Evolutionary conservation across 2,888 invertebrate species (phyloP).

Genomic region (Seira ritae): DNA sequence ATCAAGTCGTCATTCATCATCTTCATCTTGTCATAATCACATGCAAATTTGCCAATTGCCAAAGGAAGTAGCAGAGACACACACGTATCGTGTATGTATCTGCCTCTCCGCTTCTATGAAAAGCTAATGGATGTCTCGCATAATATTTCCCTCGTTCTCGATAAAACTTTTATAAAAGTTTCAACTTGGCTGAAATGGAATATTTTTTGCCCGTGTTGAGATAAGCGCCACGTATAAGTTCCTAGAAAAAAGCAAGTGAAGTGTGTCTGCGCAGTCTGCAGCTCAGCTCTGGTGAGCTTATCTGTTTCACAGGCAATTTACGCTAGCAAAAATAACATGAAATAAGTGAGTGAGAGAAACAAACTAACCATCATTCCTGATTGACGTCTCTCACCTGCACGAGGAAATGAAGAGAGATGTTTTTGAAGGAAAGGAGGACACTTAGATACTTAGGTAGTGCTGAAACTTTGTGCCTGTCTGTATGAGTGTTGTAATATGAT

Average conservation of each 20-base stretch:
- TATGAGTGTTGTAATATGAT: too few relatives aligned
- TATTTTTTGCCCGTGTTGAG: not conserved
- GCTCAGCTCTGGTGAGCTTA: not conserved
- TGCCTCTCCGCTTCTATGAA: not conserved
- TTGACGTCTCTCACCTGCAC: constrained; percentile 47
- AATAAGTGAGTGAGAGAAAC: not conserved
- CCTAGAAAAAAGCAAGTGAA: constrained; percentile 7
- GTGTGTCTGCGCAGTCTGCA: not conserved
- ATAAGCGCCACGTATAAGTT: not conserved
- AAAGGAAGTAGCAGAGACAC: not conserved
- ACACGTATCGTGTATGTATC: not conserved
- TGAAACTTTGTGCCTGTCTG: too few relatives aligned
- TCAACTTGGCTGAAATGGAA: constrained; percentile 4
- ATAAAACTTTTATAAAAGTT: not conserved
- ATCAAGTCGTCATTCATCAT: constrained; percentile 26
- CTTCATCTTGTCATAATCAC: constrained; percentile 11
- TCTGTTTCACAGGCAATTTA: constrained; percentile 40
- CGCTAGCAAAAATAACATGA: constrained; percentile 21
- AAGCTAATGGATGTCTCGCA: not conserved
- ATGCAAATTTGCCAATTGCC: constrained; percentile 30
- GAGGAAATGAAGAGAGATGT: not conserved
- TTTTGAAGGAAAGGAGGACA: not conserved
- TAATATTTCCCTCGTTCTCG: too few relatives aligned
- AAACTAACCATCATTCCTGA: constrained; percentile 10
- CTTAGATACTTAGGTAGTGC: too few relatives aligned